These are phyloP conservation scores for Anseranas semipalmata DNA, from an alignment of 2,113 vertebrate genomes.

Conservation along the genomic window DNA sequence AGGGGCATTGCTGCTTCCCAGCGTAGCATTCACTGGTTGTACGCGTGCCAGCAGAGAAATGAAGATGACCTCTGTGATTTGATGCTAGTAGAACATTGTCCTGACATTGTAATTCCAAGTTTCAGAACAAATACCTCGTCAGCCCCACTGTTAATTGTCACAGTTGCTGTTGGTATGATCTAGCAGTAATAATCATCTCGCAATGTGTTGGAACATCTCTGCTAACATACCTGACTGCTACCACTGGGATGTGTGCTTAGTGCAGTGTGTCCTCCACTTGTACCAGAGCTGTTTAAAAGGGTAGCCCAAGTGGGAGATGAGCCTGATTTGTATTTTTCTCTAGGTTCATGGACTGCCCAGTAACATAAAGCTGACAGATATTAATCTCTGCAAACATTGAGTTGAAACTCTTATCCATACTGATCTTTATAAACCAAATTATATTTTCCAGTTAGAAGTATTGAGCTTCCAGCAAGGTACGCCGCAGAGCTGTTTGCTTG, in stretches of 20 bases:
- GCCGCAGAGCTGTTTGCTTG: background rate
- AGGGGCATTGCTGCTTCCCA: background rate
- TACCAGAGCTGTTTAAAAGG: background rate
- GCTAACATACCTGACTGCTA: background rate
- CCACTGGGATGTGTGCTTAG: rapidly evolving
- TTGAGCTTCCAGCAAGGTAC: background rate
- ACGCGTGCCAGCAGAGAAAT: background rate
- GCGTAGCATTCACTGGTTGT: background rate
- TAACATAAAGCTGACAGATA: background rate
- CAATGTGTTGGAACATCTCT: background rate
- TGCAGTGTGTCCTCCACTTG: background rate
- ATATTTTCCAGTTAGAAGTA: background rate
- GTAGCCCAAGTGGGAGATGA: background rate
- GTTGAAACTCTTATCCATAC: background rate
- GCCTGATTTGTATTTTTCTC: background rate
- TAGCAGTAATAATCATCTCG: background rate
- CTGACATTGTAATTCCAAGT: slow-evolving; percentile 3
- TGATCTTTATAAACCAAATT: background rate
- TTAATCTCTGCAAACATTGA: background rate
- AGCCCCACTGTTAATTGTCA: slow-evolving; percentile 1
- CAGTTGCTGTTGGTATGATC: slow-evolving; percentile 10
- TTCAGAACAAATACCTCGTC: slow-evolving; percentile 34
- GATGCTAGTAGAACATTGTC: slow-evolving; percentile 11
- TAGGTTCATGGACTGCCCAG: background rate
- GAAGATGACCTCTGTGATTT: background rate